Evolutionary conservation across 2,113 vertebrate genomes (phyloP).

Genomic region (Euleptes europaea): DNA sequence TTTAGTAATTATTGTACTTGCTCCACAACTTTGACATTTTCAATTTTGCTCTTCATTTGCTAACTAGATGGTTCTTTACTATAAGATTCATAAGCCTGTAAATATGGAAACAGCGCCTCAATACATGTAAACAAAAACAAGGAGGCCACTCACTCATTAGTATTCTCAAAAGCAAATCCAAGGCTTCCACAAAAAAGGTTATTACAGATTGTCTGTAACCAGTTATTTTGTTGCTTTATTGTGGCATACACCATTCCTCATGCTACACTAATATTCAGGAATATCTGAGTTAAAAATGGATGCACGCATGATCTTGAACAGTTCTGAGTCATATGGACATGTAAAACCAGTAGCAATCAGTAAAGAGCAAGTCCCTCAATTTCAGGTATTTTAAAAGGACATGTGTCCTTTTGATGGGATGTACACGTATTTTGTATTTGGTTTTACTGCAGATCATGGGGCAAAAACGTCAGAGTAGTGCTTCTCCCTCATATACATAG

Average conservation of each 20-base stretch:
- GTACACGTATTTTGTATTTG: not conserved
- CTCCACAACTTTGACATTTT: conserved; percentile 58
- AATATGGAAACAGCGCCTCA: conserved; percentile 38
- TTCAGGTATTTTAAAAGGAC: not conserved
- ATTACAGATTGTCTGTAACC: not conserved
- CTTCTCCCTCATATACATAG: no score
- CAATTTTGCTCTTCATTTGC: conserved; percentile 51
- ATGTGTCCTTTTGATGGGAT: not conserved
- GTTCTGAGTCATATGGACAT: not conserved
- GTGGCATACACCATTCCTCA: not conserved
- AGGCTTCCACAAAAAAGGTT: rapidly evolving
- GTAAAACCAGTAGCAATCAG: not conserved
- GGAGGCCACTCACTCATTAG: conserved; percentile 14
- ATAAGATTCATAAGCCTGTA: conserved; percentile 46
- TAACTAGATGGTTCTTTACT: conserved; percentile 35
- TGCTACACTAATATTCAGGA: not conserved
- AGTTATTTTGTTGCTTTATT: not conserved
- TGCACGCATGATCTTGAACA: not conserved
- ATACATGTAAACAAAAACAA: conserved; percentile 32
- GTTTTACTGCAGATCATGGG: not conserved
- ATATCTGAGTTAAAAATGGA: not conserved
- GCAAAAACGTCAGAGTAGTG: no score
- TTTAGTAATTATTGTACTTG: conserved; percentile 50
- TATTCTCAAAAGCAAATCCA: conserved; percentile 1
- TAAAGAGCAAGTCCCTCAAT: not conserved